phyloP scores from a whole-genome alignment of 2,113 vertebrate genomes.

The Aegypius monachus region DNA sequence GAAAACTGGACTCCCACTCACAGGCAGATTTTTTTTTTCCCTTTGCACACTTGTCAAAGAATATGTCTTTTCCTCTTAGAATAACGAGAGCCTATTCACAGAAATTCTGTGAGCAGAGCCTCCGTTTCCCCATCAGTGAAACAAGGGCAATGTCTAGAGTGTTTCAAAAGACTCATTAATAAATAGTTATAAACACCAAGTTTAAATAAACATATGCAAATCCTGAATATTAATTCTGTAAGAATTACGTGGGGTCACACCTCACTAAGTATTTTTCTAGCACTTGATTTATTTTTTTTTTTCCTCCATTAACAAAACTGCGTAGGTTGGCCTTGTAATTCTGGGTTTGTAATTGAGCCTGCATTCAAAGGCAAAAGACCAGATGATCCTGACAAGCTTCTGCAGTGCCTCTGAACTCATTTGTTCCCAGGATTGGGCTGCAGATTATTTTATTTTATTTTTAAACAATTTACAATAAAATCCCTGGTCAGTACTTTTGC shows the following conservation, averaged over 20 bases:
- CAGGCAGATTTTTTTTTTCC: background rate
- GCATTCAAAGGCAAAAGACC: background rate
- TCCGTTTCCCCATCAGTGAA: background rate
- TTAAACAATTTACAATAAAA: background rate
- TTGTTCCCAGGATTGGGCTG: background rate
- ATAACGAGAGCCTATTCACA: background rate
- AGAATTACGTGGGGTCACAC: background rate
- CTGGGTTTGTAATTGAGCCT: background rate
- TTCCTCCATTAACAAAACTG: background rate
- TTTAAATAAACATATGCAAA: background rate
- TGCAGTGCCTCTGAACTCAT: background rate
- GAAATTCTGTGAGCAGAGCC: background rate
- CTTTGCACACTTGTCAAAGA: slow-evolving; percentile 52
- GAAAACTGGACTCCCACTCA: slow-evolving; percentile 58
- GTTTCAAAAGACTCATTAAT: background rate
- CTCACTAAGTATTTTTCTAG: background rate
- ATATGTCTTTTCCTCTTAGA: slow-evolving; percentile 6
- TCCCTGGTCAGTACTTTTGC: background rate
- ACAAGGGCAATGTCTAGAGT: background rate
- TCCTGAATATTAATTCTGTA: background rate
- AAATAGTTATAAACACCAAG: background rate
- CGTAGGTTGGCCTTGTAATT: background rate
- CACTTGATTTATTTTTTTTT: background rate
- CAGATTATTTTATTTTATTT: background rate
- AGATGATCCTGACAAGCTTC: background rate